A percentile compares a stretch with the other conserved stretches of the same genome.
Conservation (phyloP, 2,888 invertebrate species). For the Standfussiana lucernea region DNA sequence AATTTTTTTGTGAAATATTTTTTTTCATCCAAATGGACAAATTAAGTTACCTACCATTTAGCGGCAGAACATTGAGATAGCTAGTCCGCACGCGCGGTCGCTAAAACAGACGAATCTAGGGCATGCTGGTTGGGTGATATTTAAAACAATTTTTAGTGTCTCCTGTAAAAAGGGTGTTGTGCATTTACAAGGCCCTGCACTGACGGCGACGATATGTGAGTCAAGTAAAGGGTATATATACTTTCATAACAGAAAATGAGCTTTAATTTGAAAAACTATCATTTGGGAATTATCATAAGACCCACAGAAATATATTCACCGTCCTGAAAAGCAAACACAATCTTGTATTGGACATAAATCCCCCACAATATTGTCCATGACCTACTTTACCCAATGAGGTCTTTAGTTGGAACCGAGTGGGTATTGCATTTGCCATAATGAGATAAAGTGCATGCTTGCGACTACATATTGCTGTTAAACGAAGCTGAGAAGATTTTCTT, state of each 20-base stretch:
- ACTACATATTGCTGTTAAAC: slow-evolving; percentile 44
- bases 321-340: not conserved
- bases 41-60: not conserved
- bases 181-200: not conserved
- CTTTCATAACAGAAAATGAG: not conserved
- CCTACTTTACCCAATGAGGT: slow-evolving; percentile 15
- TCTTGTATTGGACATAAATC: not conserved
- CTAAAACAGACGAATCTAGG: not conserved
- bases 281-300: not conserved
- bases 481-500: not conserved
- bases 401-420: not conserved
- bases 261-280: not conserved
- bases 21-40: not conserved
- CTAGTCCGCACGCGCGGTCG: not conserved
- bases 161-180: not conserved
- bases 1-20: too few relatives aligned
- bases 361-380: slow-evolving; percentile 15
- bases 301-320: not conserved
- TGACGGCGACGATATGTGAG: too few relatives aligned
- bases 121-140: not conserved
- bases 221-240: not conserved
- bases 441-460: slow-evolving; percentile 13
- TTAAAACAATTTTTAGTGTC: not conserved
- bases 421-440: slow-evolving; percentile 29
- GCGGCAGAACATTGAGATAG: not conserved